phyloP scores from a whole-genome alignment of 2,797 vertebrate genomes.

The Syngnathus acus region DNA sequence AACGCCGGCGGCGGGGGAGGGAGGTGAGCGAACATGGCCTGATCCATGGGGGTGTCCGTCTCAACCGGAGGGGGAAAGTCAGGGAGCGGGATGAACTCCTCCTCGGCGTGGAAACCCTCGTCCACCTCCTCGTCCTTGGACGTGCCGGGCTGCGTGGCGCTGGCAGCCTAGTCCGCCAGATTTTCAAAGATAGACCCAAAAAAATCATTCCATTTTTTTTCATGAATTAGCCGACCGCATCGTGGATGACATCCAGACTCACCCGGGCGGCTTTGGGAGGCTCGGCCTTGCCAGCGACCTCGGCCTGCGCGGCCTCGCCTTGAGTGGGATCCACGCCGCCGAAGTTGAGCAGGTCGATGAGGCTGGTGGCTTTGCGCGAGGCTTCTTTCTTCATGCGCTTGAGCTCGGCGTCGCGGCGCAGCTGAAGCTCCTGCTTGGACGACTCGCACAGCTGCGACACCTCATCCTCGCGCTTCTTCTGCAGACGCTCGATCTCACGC shows the following conservation, averaged over 20 bases:
- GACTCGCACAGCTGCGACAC: conserved; percentile 81
- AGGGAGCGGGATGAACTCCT: conserved; percentile 74
- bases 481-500: conserved; percentile 84
- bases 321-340: conserved; percentile 66
- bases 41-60: conserved; percentile 58
- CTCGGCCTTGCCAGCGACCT: conserved; percentile 37
- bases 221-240: too few relatives aligned
- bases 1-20: conserved; percentile 75
- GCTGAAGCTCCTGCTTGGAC: conserved; percentile 78
- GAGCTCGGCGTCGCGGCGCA: conserved; percentile 80
- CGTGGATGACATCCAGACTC: not conserved
- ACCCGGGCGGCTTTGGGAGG: conserved; percentile 11
- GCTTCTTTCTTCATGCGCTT: conserved; percentile 86
- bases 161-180: not conserved
- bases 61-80: conserved; percentile 69
- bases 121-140: conserved; percentile 77
- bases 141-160: conserved; percentile 10
- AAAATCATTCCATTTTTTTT: too few relatives aligned
- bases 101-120: conserved; percentile 83
- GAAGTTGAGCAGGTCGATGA: conserved; percentile 82
- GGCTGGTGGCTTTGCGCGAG: conserved; percentile 82
- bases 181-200: too few relatives aligned
- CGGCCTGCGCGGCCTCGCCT: conserved; percentile 17
- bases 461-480: conserved; percentile 81
- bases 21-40: conserved; percentile 68